Conservation (phyloP, 2,888 invertebrate species). For the Epirrita christyi region DNA sequence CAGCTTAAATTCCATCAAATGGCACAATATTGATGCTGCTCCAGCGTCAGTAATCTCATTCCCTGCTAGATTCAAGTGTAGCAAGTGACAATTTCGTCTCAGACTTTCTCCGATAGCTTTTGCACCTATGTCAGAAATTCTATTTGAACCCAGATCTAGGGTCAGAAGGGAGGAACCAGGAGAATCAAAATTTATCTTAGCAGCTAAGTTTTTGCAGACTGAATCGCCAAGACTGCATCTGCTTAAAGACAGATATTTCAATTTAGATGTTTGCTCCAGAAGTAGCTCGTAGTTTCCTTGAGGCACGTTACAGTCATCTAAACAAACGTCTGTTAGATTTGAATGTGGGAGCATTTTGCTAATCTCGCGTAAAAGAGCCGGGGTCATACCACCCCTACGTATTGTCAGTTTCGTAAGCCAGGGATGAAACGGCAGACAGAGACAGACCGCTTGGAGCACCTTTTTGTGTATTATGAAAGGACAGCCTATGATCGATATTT, state of each 20-base stretch:
- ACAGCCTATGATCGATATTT: constrained; percentile 47
- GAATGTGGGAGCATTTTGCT: constrained; percentile 54
- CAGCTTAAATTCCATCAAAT: constrained; percentile 52
- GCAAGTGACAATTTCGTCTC: constrained; percentile 54
- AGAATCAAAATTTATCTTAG: constrained; percentile 40
- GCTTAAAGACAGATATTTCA: constrained; percentile 57
- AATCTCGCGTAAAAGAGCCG: constrained; percentile 47
- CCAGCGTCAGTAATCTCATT: constrained; percentile 58
- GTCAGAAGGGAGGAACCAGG: constrained; percentile 45
- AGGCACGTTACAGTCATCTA: constrained; percentile 53
- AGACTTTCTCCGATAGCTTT: constrained; percentile 48
- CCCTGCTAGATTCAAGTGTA: constrained; percentile 59
- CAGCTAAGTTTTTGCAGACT: constrained; percentile 47
- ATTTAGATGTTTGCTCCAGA: constrained; percentile 46
- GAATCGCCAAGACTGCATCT: constrained; percentile 55
- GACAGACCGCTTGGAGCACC: constrained; percentile 50
- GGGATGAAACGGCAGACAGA: constrained; percentile 57
- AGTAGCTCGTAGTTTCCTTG: constrained; percentile 54
- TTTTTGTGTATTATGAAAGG: constrained; percentile 40
- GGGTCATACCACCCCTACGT: constrained; percentile 42
- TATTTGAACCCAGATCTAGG: constrained; percentile 57
- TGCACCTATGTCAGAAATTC: constrained; percentile 56
- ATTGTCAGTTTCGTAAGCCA: constrained; percentile 49
- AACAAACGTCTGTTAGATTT: constrained; percentile 57
- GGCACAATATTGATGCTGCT: constrained; percentile 45